phyloP scores from a whole-genome alignment of 2,797 vertebrate species.

The Geotrypetes seraphini region DNA sequence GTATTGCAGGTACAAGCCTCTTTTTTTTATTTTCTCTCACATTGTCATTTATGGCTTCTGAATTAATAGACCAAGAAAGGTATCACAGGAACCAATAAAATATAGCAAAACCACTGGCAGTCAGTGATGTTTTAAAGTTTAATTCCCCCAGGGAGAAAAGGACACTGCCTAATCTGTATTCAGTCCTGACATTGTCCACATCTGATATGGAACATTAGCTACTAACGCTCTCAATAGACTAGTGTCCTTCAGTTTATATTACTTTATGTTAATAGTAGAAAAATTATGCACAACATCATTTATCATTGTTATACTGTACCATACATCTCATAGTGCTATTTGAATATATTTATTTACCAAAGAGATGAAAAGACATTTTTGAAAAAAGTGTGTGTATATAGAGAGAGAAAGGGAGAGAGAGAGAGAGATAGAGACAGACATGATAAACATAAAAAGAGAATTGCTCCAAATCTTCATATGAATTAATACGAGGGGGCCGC shows the following conservation, averaged over 20 bases:
- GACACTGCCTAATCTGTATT: slow-evolving; percentile 98
- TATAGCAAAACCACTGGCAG: slow-evolving; percentile 83
- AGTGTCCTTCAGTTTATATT: slow-evolving; percentile 99
- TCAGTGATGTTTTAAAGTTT: slow-evolving; percentile 82
- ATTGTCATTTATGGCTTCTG: slow-evolving; percentile 65
- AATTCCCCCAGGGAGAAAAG: slow-evolving; percentile 89
- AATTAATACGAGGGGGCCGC: no score
- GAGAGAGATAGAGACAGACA: no score
- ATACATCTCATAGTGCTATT: slow-evolving; percentile 82
- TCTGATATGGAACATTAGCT: slow-evolving; percentile 99
- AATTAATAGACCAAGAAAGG: slow-evolving; percentile 94
- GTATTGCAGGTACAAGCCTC: slow-evolving; percentile 28
- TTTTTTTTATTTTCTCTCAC: slow-evolving; percentile 61
- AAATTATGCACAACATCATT: slow-evolving; percentile 99
- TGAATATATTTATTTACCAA: slow-evolving; percentile 99
- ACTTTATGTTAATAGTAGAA: slow-evolving; percentile 99
- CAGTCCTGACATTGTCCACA: slow-evolving; percentile 99
- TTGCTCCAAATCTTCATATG: no score
- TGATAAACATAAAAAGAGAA: neutral
- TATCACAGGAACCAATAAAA: slow-evolving; percentile 80
- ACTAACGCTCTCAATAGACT: slow-evolving; percentile 98
- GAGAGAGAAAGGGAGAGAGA: no score
- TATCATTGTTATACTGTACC: slow-evolving; percentile 95
- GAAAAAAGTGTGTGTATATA: no score
- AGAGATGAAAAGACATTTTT: slow-evolving; percentile 69